Evolutionary conservation across 2,888 invertebrate genomes (phyloP).

Genomic region (Nymphalis polychloros): DNA sequence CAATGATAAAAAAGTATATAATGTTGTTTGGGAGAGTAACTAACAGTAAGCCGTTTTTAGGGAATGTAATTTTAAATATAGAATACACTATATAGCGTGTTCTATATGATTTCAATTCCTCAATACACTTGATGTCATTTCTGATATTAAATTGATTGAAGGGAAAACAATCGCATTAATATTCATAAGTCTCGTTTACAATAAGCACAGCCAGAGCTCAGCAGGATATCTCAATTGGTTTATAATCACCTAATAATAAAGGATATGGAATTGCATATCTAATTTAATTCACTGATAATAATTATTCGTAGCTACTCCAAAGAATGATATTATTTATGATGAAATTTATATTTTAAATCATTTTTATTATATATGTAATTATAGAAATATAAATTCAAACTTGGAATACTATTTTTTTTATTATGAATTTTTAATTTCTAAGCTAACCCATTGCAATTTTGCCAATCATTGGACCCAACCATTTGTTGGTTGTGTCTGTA

Average conservation of each 20-base stretch:
- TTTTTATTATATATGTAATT: too few relatives aligned
- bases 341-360: not conserved
- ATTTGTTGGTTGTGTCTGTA: too few relatives aligned
- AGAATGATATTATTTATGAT: too few relatives aligned
- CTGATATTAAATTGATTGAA: not conserved
- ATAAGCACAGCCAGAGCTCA: not conserved
- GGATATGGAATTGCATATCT: not conserved
- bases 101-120: not conserved
- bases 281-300: not conserved
- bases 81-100: not conserved
- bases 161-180: not conserved
- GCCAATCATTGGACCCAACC: too few relatives aligned
- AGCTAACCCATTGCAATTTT: too few relatives aligned
- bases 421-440: too few relatives aligned
- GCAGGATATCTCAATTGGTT: slow-evolving; percentile 1
- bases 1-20: not conserved
- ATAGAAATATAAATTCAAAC: too few relatives aligned
- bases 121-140: not conserved
- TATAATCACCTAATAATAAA: slow-evolving; percentile 5
- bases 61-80: too few relatives aligned
- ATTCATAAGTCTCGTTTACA: slow-evolving; percentile 1
- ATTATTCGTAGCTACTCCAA: not conserved
- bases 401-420: too few relatives aligned
- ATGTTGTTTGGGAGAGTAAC: too few relatives aligned
- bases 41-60: too few relatives aligned